Percentiles rank a stretch among this genome's conserved stretches.
Conservation (phyloP, 1,140 invertebrate genomes). For the Drosophila saltans region DNA sequence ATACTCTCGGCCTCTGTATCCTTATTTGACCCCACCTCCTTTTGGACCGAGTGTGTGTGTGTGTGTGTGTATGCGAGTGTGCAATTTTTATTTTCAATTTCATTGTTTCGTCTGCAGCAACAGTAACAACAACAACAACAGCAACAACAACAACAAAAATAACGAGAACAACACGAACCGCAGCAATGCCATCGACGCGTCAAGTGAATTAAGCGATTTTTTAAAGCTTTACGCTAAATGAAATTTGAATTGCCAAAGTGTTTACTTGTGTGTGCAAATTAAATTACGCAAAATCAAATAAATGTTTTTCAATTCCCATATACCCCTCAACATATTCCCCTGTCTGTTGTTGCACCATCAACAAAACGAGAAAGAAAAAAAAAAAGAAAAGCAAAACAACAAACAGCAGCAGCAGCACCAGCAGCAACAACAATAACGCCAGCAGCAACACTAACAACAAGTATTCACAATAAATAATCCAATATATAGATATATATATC, state of each 20-base stretch:
- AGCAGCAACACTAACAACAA: slow-evolving; percentile 29
- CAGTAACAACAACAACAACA: slow-evolving; percentile 39
- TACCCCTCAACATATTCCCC: background rate
- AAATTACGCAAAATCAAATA: slow-evolving; percentile 79
- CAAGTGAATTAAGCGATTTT: slow-evolving; percentile 79
- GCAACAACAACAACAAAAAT: slow-evolving; percentile 12
- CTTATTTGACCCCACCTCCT: background rate
- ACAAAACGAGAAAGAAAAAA: too few species aligned
- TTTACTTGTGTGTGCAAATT: slow-evolving; percentile 76
- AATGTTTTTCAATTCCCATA: slow-evolving; percentile 47
- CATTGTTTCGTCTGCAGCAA: slow-evolving; percentile 71
- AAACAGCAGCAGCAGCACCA: slow-evolving; percentile 28
- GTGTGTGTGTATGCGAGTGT: slow-evolving; percentile 17
- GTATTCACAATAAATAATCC: slow-evolving; percentile 28
- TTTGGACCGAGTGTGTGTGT: background rate
- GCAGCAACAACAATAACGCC: slow-evolving; percentile 31
- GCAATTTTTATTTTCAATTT: slow-evolving; percentile 78
- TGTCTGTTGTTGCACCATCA: background rate
- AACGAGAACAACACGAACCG: slow-evolving; percentile 41
- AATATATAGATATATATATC: slow-evolving; percentile 13
- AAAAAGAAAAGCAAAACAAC: slow-evolving; percentile 14
- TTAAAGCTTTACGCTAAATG: slow-evolving; percentile 81
- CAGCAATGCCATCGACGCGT: slow-evolving; percentile 65
- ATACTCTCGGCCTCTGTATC: slow-evolving; percentile 33
- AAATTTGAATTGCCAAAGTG: slow-evolving; percentile 77